Evolutionary conservation across 2,888 invertebrate genomes (phyloP).

Genomic region (Parasteatoda lunata): DNA sequence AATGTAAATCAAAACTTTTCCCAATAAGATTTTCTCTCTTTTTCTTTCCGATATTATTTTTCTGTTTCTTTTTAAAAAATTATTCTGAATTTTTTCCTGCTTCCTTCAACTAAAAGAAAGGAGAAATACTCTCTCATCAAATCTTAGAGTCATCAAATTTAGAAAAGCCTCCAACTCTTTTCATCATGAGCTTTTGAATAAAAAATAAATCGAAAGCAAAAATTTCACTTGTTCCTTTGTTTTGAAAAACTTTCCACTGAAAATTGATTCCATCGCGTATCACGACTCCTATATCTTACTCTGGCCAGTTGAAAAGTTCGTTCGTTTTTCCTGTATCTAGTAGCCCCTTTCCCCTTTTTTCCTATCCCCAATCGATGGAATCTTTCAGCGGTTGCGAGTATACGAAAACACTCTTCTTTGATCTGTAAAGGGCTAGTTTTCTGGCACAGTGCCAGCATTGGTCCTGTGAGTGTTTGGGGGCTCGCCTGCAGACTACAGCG

Average conservation of each 20-base stretch:
- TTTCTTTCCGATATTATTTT: too few species aligned
- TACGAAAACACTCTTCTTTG: neutral
- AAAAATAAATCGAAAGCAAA: too few species aligned
- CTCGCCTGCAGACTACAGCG: constrained; percentile 39
- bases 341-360: neutral
- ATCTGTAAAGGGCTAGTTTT: neutral
- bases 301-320: neutral
- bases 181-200: too few species aligned
- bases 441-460: neutral
- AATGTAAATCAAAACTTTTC: too few species aligned
- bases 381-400: neutral
- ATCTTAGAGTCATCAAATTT: too few species aligned
- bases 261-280: neutral
- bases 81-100: too few species aligned
- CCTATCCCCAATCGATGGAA: neutral
- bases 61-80: too few species aligned
- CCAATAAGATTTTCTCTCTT: too few species aligned
- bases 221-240: too few species aligned
- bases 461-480: neutral
- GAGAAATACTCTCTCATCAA: too few species aligned
- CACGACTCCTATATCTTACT: neutral
- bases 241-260: neutral
- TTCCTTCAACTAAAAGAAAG: too few species aligned
- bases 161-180: too few species aligned
- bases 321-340: neutral